Evolutionary conservation across 2,888 invertebrate species (phyloP).

Genomic region (Opisthograptis luteolata): DNA sequence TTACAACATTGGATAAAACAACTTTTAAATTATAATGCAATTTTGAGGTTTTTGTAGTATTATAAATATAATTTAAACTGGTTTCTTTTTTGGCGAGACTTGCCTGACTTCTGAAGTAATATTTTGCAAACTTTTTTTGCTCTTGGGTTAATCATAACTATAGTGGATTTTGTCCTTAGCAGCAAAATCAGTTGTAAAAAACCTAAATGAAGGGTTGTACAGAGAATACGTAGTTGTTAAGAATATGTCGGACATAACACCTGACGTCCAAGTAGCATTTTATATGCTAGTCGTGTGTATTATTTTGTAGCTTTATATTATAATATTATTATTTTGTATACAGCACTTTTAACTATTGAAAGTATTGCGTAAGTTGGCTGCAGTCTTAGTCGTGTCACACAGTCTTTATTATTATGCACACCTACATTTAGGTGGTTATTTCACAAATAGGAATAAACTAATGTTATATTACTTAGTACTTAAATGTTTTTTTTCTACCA

Average conservation of each 20-base stretch:
- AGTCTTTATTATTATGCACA: conserved; percentile 34
- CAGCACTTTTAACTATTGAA: conserved; percentile 28
- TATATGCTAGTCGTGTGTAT: conserved; percentile 72
- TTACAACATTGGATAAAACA: not conserved
- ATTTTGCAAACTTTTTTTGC: not conserved
- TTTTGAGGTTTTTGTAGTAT: conserved; percentile 12
- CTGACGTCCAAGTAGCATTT: conserved; percentile 58
- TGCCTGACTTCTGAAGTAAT: not conserved
- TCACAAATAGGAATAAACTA: conserved; percentile 67
- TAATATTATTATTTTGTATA: conserved; percentile 17
- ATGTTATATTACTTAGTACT: conserved; percentile 72
- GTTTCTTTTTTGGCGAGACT: not conserved
- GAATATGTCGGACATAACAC: conserved; percentile 26
- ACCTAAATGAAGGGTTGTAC: conserved; percentile 20
- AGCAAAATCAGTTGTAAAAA: conserved; percentile 2
- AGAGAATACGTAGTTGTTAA: conserved; percentile 16
- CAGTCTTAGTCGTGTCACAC: conserved; percentile 40
- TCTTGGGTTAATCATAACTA: not conserved
- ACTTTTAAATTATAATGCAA: not conserved
- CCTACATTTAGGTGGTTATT: conserved; percentile 50
- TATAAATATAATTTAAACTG: conserved; percentile 2
- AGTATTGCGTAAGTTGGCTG: conserved; percentile 39
- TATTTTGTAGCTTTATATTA: conserved; percentile 30
- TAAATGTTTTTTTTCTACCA: conserved; percentile 72
- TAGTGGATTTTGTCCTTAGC: too few relatives aligned